Evolutionary conservation across 2,888 invertebrate genomes (phyloP).

Genomic region (Drosophila monieri): DNA sequence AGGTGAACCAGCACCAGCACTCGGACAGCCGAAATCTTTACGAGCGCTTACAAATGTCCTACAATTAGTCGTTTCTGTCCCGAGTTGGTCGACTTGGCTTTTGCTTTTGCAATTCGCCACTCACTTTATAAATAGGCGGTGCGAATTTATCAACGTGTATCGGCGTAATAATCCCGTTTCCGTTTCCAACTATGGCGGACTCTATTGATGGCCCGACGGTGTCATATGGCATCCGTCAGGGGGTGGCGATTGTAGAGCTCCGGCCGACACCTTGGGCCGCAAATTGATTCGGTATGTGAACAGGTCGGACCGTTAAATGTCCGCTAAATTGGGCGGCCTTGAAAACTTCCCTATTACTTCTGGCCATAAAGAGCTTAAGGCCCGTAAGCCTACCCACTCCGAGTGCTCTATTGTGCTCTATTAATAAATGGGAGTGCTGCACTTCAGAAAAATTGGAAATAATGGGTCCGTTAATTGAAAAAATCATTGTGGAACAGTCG

Average conservation of each 20-base stretch:
- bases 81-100: not conserved
- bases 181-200: constrained; percentile 9
- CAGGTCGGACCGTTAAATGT: constrained; percentile 46
- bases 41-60: constrained; percentile 49
- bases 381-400: constrained; percentile 38
- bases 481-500: constrained; percentile 33
- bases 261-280: constrained; percentile 16
- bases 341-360: constrained; percentile 69
- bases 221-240: constrained; percentile 20
- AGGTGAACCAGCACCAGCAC: constrained; percentile 21
- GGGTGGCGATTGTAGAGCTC: constrained; percentile 14
- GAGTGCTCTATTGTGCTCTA: constrained; percentile 47
- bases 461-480: constrained; percentile 56
- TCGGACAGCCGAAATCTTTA: constrained; percentile 37
- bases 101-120: constrained; percentile 34
- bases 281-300: constrained; percentile 21
- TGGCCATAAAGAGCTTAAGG: constrained; percentile 26
- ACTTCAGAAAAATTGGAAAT: constrained; percentile 45
- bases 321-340: constrained; percentile 56
- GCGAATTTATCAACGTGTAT: constrained; percentile 40
- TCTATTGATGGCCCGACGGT: constrained; percentile 32
- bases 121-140: constrained; percentile 52
- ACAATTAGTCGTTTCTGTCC: constrained; percentile 42
- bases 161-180: constrained; percentile 35
- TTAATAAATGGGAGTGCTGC: constrained; percentile 56